These are phyloP conservation scores for Oligia fasciuncula DNA, from an alignment of 2,888 invertebrate species.

Conservation along the genomic window DNA sequence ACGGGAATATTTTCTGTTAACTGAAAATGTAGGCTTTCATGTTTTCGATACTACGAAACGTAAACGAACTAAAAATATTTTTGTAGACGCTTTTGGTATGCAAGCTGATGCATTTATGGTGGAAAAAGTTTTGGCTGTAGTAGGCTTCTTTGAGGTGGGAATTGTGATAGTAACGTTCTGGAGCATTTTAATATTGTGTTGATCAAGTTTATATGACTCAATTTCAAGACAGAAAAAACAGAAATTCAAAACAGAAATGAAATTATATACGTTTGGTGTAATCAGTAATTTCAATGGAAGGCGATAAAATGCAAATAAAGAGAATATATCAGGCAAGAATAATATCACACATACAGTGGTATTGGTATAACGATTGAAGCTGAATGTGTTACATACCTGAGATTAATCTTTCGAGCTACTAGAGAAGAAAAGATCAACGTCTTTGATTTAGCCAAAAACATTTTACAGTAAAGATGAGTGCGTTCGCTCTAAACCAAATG, in stretches of 20 bases:
- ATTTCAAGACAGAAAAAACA: too few species aligned
- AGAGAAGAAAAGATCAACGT: not conserved
- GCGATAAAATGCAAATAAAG: constrained; percentile 31
- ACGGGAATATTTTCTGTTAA: constrained; percentile 33
- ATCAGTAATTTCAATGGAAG: constrained; percentile 32
- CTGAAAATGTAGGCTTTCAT: constrained; percentile 43
- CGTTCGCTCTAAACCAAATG: constrained; percentile 17
- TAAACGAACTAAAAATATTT: not conserved
- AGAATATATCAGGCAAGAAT: constrained; percentile 15
- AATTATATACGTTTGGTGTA: constrained; percentile 2
- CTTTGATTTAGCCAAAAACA: constrained; percentile 15
- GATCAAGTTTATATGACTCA: not conserved
- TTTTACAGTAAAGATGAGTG: constrained; percentile 35
- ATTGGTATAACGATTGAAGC: constrained; percentile 22
- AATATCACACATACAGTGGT: constrained; percentile 18
- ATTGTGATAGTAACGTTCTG: not conserved
- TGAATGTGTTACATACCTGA: constrained; percentile 16
- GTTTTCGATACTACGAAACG: constrained; percentile 10
- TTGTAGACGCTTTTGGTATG: not conserved
- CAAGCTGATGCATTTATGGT: not conserved
- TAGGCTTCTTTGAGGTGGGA: not conserved
- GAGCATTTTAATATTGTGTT: not conserved
- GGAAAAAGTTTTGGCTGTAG: not conserved
- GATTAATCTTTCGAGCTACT: constrained; percentile 11
- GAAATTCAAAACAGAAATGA: not conserved